Base-by-base conservation (phyloP, 2,888 invertebrate species). In the Ormyrus pomaceus region DNA sequence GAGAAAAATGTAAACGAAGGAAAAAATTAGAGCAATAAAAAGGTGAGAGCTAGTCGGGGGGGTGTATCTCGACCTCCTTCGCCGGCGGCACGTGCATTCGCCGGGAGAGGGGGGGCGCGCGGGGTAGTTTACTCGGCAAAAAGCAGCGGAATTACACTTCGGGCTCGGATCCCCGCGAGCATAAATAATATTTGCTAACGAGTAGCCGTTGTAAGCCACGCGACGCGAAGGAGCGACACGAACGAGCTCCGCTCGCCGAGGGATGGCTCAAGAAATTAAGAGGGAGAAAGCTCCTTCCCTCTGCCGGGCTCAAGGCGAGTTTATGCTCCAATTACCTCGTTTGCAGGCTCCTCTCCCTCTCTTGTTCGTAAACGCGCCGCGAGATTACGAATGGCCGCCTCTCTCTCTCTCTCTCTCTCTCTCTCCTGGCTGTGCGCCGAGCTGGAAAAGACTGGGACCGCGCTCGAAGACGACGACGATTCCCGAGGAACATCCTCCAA, bases 301-400 rank as follows among this genome's bases (percentile, higher is more conserved):
- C 83, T 84, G 79, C 80, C 82, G 84, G 85, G 85, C 88, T 87
- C 86, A 85, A 86, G 85, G 84, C 84, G 84, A 87, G 86, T 88
- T 88, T 86, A 88, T 86, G 87, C 86, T 86, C 86, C 87, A 88
- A 89, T 89, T 89, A 89, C 84, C 85, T 84, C 85, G 85, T 88
- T 88, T 87, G 84, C 86, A 84, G 84, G 80, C 81, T 53, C 55
- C 1, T 2, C 19, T 19, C 51, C 66, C n/a, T 19, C 34, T 34
- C 34, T 4, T 34, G 34, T 34, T 34, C 34, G 34, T 34, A 34
- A 34, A 34, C 34, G 34, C 34, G 34, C 34, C 34, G 34, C 34
- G 34, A 34, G 34, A 34, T 34, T 34, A 34, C 34, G 34, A 34
- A 34, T 65, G 50, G 51, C 34, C 34, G 34, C 34, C 64, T 11